Evolutionary conservation across 2,797 vertebrate genomes (phyloP), one percentile per base, ranked within the genome.

Genomic region (Neosalanx taihuensis): DNA sequence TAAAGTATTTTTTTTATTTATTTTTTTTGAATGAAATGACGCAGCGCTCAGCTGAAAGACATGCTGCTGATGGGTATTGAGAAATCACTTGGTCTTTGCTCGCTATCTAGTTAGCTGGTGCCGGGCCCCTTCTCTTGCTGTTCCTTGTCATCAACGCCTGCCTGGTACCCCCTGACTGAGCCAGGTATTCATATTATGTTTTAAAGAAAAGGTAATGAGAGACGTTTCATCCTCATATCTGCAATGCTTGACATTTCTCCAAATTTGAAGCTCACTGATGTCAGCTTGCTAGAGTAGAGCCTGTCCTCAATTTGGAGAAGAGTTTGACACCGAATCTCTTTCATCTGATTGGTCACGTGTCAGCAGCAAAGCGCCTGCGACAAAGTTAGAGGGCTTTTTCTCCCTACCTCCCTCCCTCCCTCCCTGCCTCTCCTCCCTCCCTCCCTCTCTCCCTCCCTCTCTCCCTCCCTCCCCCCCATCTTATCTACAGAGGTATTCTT

Each of bases 281-380:
- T 89, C 82, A 87, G 77, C 86, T 81, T 70, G 57, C 83, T 84
- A 84, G 77, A 76, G 83, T 85, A 77, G 83, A 89, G 88, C 86
- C 88, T 71, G 81, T 90, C 87, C 89, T 91, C 87, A 87, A 87
- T 89, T 82, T 79, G 75, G 84, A 87, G 86, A 89, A 85, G 81
- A 84, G 86, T 79, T 89, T 89, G 90, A 90, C 89, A 87, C 78
- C 10, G 70, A 86, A 82, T 84, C 31, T 69, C 89, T 91, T 91
- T 92, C 83, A 90, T 92, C 85, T 89, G 82, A 86, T 81, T 87
- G 89, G 89, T 91, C 91, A 91, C 89, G 83, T 92, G 88, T 89
- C 85, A 83, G 17, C 81, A 58, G 86, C 77, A 85, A 85, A 83
- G 87, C 76, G 72, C 77, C 79, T 73, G 84, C 73, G 85, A 81